phyloP scores from a whole-genome alignment of 2,888 invertebrate species.

The Cecidostiba fungosa region DNA sequence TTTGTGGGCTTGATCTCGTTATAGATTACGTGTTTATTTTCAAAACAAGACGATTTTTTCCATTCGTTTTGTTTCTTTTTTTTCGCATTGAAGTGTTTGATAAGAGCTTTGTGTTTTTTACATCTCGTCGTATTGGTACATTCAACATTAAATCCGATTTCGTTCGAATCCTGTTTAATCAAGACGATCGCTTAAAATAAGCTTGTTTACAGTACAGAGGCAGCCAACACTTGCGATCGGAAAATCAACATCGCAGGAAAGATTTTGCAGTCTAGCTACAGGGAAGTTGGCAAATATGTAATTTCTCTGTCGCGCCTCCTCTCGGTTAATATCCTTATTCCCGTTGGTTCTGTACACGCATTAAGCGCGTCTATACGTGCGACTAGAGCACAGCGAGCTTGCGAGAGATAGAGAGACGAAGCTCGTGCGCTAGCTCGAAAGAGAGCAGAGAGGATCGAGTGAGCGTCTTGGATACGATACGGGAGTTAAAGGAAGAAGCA shows the following conservation, averaged over 20 bases:
- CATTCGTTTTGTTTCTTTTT: not conserved
- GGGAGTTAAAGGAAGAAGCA: slow-evolving; percentile 66
- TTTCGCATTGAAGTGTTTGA: not conserved
- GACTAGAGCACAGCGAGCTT: slow-evolving; percentile 9
- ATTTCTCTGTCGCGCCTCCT: slow-evolving; percentile 54
- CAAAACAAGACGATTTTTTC: not conserved
- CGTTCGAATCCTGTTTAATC: not conserved
- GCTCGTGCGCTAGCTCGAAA: not conserved
- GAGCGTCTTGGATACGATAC: slow-evolving; percentile 70
- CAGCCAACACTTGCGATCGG: not conserved
- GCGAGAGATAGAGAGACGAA: not conserved
- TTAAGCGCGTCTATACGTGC: slow-evolving; percentile 70
- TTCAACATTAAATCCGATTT: too few relatives aligned
- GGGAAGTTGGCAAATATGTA: slow-evolving; percentile 64
- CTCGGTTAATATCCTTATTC: slow-evolving; percentile 65
- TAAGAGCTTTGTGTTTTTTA: too few relatives aligned
- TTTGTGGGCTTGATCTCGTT: slow-evolving; percentile 22
- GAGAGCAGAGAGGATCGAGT: slow-evolving; percentile 17
- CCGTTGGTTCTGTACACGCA: slow-evolving; percentile 69
- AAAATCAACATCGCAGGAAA: not conserved
- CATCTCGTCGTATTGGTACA: too few relatives aligned
- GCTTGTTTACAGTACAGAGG: not conserved
- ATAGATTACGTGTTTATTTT: slow-evolving; percentile 22
- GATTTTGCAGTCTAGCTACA: slow-evolving; percentile 25
- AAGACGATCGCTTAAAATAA: not conserved